These are phyloP conservation scores for Spatulosminthurus flaviceps DNA, from an alignment of 2,888 invertebrate species.

Conservation along the genomic window DNA sequence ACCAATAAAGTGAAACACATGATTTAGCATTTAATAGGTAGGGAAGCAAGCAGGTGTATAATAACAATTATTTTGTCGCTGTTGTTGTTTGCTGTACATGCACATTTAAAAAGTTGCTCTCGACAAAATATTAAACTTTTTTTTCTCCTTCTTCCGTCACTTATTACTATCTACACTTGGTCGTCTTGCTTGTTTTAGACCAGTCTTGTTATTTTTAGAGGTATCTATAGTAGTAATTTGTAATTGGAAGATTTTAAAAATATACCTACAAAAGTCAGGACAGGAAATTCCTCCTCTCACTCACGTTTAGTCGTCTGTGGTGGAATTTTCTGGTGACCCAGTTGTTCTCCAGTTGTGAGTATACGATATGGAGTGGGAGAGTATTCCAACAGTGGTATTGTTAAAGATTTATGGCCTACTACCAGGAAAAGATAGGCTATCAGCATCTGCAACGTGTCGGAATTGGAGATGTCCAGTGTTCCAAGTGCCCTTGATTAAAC, in stretches of 20 bases:
- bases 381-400: constrained; percentile 60
- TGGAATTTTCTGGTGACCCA: constrained; percentile 6
- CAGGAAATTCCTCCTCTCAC: no score
- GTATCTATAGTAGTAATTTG: no score
- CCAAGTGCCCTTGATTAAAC: constrained; percentile 59
- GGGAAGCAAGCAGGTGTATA: constrained; percentile 8
- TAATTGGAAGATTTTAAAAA: no score
- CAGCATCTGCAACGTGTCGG: constrained; percentile 57
- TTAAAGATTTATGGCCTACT: constrained; percentile 60
- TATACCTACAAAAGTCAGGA: no score
- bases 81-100: no score
- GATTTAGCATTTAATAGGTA: constrained; percentile 20
- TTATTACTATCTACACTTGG: no score
- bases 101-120: no score
- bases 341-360: background rate
- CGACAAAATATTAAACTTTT: no score
- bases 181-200: no score
- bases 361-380: constrained; percentile 60
- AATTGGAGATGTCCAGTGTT: constrained; percentile 61
- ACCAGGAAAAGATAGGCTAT: constrained; percentile 54
- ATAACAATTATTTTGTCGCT: background rate
- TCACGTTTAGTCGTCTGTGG: no score
- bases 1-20: constrained; percentile 7
- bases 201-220: no score
- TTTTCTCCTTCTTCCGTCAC: no score